Conservation (phyloP, 2,113 vertebrate species). For the Prionailurus viverrinus region DNA sequence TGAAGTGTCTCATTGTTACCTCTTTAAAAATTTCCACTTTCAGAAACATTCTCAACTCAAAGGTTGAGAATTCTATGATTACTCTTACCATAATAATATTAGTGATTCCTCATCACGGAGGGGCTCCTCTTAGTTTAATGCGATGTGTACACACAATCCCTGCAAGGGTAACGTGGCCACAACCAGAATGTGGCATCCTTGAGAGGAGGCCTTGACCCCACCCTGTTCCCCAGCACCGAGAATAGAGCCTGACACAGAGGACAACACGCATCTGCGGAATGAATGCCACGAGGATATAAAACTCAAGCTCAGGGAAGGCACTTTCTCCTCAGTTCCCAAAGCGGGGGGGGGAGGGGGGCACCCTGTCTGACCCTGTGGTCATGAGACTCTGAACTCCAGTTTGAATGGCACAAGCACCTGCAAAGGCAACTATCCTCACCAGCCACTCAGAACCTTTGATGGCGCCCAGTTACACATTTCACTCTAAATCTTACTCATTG, state of each 20-base stretch:
- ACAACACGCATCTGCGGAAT: fast-evolving
- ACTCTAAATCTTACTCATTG: neutral
- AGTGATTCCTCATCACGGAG: fast-evolving
- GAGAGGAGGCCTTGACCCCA: fast-evolving
- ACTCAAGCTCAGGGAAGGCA: fast-evolving
- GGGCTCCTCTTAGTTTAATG: fast-evolving
- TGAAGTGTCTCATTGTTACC: neutral
- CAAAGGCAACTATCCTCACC: neutral
- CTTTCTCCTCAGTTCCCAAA: neutral
- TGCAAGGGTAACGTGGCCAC: fast-evolving
- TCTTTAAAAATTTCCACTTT: neutral
- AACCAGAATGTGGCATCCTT: neutral
- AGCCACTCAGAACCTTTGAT: neutral
- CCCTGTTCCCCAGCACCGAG: fast-evolving
- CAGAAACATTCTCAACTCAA: neutral
- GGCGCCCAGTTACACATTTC: no score
- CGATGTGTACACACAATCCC: neutral
- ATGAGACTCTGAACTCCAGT: neutral
- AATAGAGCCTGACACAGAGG: fast-evolving
- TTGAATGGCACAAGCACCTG: neutral
- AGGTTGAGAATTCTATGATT: neutral
- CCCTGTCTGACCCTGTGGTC: no score
- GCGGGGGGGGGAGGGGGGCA: fast-evolving
- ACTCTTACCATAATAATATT: neutral
- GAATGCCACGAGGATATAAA: fast-evolving